Conservation (phyloP, 2,113 vertebrate genomes). For the Etheostoma cragini region DNA sequence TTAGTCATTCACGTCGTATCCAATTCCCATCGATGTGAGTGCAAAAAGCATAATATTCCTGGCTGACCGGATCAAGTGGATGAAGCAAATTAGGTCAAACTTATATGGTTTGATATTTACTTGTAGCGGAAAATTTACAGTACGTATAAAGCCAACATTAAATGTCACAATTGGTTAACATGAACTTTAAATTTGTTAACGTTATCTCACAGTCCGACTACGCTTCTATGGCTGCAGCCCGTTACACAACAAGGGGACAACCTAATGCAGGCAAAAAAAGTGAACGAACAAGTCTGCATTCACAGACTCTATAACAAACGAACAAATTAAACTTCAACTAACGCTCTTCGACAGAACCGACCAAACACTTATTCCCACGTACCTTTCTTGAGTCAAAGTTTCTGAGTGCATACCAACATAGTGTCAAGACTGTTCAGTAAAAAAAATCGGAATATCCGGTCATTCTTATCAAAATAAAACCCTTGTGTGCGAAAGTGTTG, state of each 20-base stretch:
- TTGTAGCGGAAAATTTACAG: background rate
- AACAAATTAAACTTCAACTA: background rate
- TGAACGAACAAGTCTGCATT: too few relatives aligned
- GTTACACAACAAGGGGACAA: slow-evolving; percentile 16
- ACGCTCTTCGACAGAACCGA: background rate
- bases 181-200: background rate
- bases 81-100: background rate
- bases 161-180: background rate
- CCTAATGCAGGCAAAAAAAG: background rate
- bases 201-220: background rate
- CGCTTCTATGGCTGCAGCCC: background rate
- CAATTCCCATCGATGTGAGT: background rate
- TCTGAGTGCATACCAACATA: slow-evolving; percentile 31
- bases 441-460: background rate
- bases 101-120: background rate
- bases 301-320: background rate
- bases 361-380: slow-evolving; percentile 1
- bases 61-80: background rate
- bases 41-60: background rate
- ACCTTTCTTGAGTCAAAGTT: slow-evolving; percentile 46
- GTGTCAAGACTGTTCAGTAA: background rate
- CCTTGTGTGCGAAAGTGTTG: background rate
- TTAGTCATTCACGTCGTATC: background rate
- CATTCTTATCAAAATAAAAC: slow-evolving; percentile 47
- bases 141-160: background rate